A percentile compares a stretch with the other conserved stretches of the same genome.
Conservation (phyloP, 1,140 invertebrate genomes). For the Bombus superbus region DNA sequence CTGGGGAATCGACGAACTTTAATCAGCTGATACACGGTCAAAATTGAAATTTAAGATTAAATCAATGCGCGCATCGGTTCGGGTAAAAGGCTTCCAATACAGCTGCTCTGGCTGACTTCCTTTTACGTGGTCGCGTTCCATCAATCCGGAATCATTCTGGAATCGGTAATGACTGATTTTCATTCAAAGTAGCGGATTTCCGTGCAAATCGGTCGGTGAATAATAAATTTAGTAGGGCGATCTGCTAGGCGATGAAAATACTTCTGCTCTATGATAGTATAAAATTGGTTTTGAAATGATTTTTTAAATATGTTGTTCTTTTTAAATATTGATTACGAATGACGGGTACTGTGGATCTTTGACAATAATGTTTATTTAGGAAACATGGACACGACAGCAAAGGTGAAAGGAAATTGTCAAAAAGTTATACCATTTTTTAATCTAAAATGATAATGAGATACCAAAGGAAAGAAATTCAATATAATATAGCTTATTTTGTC, state of each 20-base stretch:
- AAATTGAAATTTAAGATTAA: slow-evolving; percentile 49
- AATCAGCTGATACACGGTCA: slow-evolving; percentile 33
- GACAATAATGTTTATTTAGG: no score
- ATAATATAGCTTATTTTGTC: no score
- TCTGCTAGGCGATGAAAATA: neutral
- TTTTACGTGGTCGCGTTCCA: neutral
- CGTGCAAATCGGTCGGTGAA: neutral
- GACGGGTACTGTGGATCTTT: neutral
- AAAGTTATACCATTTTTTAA: no score
- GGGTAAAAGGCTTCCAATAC: slow-evolving; percentile 11
- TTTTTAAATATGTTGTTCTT: neutral
- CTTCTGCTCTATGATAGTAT: no score
- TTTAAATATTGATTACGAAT: neutral
- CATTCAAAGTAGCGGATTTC: neutral
- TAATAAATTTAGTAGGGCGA: neutral
- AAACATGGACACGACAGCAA: neutral
- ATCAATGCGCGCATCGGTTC: slow-evolving; percentile 2
- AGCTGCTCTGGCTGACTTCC: neutral
- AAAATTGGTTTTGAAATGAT: neutral
- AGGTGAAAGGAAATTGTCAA: neutral
- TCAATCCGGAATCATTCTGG: slow-evolving; percentile 8
- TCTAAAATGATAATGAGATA: no score
- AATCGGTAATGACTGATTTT: slow-evolving; percentile 8
- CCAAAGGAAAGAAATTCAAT: no score
- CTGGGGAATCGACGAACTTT: slow-evolving; percentile 5